A percentile compares a stretch with the other conserved stretches of the same genome.
Conservation (phyloP, 30 jellyfish, hydroid and myxozoan genomes). For the Pelagia noctiluca region DNA sequence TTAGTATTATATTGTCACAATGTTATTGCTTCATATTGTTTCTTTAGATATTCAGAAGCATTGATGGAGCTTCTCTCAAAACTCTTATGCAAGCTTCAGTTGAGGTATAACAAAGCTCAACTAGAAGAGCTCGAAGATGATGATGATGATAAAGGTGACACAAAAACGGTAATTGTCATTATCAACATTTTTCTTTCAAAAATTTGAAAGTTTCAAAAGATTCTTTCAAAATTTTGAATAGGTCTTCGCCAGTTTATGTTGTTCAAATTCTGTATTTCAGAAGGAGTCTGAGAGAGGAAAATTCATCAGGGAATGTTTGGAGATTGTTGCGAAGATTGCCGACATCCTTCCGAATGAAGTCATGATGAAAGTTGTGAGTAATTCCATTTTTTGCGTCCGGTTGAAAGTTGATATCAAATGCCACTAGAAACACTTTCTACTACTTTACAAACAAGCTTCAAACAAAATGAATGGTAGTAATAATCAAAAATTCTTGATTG, state of each 20-base stretch:
- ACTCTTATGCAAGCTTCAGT: slow-evolving; percentile 70
- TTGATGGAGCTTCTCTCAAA: slow-evolving; percentile 70
- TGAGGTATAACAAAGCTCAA: slow-evolving; percentile 69
- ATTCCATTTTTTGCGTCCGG: too few relatives aligned
- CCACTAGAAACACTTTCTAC: too few relatives aligned
- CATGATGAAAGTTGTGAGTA: slow-evolving; percentile 71
- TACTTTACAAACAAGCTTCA: too few relatives aligned
- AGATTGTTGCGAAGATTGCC: slow-evolving; percentile 73
- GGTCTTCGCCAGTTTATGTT: not conserved
- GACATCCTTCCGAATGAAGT: slow-evolving; percentile 83
- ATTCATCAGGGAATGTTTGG: slow-evolving; percentile 67
- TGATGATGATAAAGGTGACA: slow-evolving; percentile 72
- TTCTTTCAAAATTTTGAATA: not conserved
- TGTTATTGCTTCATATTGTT: not conserved
- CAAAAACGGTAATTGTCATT: too few relatives aligned
- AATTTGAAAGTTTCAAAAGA: too few relatives aligned
- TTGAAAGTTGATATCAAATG: too few relatives aligned
- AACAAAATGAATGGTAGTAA: too few relatives aligned
- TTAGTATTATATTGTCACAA: not conserved
- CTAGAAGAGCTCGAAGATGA: slow-evolving; percentile 83
- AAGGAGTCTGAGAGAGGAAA: slow-evolving; percentile 80
- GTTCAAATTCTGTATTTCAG: slow-evolving; percentile 31
- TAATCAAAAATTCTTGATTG: too few relatives aligned
- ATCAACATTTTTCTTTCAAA: too few relatives aligned
- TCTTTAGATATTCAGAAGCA: slow-evolving; percentile 56